These are phyloP conservation scores for Euborellia annulipes DNA, from an alignment of 1,140 invertebrate genomes.

Conservation along the genomic window DNA sequence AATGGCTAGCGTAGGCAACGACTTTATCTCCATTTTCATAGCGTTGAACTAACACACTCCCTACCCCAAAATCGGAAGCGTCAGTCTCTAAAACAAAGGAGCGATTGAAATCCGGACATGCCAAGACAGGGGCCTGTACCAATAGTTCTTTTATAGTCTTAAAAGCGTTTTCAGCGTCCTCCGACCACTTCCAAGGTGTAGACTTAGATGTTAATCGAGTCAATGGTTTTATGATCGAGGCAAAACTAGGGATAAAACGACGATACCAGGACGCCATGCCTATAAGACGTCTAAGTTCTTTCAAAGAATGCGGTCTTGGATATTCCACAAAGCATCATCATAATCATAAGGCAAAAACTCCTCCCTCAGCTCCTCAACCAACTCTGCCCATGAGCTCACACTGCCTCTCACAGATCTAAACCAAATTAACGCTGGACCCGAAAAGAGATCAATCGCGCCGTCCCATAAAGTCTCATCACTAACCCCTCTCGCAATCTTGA, in stretches of 20 bases:
- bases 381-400: too few relatives aligned
- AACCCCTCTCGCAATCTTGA: too few relatives aligned
- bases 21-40: slow-evolving; percentile 12
- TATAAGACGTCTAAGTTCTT: slow-evolving; percentile 18
- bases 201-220: too few relatives aligned
- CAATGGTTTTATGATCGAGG: slow-evolving; percentile 17
- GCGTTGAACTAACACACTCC: slow-evolving; percentile 12
- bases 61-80: slow-evolving; percentile 18
- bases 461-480: too few relatives aligned
- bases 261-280: slow-evolving; percentile 23
- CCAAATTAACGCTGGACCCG: too few relatives aligned
- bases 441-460: too few relatives aligned
- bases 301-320: slow-evolving; percentile 14
- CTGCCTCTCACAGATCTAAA: too few relatives aligned
- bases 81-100: slow-evolving; percentile 20
- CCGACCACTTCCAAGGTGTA: slow-evolving; percentile 11
- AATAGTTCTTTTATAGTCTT: slow-evolving; percentile 18
- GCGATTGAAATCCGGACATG: slow-evolving; percentile 17
- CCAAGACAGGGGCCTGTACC: slow-evolving; percentile 7
- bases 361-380: slow-evolving; percentile 8
- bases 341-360: too few relatives aligned
- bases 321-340: slow-evolving; percentile 10
- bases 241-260: slow-evolving; percentile 23
- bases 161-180: too few relatives aligned
- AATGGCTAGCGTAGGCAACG: slow-evolving; percentile 18